Percentiles rank a stretch among this genome's conserved stretches.
Conservation (phyloP, 2,888 invertebrate genomes). For the Phyllotreta cruciferae region DNA sequence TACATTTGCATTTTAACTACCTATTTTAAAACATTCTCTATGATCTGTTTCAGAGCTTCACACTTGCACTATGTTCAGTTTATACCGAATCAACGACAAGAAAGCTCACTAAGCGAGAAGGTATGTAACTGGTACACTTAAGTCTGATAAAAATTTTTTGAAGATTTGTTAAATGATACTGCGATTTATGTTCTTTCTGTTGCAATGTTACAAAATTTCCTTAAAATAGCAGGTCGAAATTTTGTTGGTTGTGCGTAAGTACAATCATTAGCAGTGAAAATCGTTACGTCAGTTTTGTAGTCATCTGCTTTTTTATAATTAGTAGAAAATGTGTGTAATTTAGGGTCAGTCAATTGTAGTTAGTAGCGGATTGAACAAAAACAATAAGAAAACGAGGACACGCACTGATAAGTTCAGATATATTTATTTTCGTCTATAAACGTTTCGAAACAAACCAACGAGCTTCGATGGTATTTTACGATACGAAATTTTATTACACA, state of each 20-base stretch:
- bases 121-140: no score
- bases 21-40: slow-evolving; percentile 7
- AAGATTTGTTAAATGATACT: neutral
- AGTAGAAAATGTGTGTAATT: slow-evolving; percentile 23
- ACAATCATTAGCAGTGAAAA: slow-evolving; percentile 3
- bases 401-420: slow-evolving; percentile 20
- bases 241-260: neutral
- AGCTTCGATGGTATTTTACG: neutral
- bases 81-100: slow-evolving; percentile 41
- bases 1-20: slow-evolving; percentile 9
- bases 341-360: slow-evolving; percentile 22
- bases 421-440: neutral
- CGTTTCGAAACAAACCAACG: neutral
- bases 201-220: neutral
- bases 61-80: slow-evolving; percentile 50
- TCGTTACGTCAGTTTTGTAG: slow-evolving; percentile 16
- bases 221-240: slow-evolving; percentile 3
- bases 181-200: neutral
- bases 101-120: slow-evolving; percentile 50
- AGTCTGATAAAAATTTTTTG: slow-evolving; percentile 34
- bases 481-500: no score
- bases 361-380: slow-evolving; percentile 8
- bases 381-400: slow-evolving; percentile 6
- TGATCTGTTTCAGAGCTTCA: slow-evolving; percentile 45
- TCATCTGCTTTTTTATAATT: slow-evolving; percentile 17